phyloP scores from a whole-genome alignment of 2,888 invertebrate species.

The Leucophora obtusa region DNA sequence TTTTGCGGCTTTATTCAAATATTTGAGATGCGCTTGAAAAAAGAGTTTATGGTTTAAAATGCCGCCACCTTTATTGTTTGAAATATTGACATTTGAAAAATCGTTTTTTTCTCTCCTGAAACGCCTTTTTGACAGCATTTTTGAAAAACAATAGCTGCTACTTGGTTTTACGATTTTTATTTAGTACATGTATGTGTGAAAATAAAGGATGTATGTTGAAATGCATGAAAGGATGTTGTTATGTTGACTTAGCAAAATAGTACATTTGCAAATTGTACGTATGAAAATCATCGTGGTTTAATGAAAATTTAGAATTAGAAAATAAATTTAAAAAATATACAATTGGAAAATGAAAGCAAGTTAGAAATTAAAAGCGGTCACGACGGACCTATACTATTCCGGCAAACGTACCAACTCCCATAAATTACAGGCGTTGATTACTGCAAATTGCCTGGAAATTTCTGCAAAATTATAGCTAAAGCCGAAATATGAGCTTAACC shows the following conservation, averaged over 20 bases:
- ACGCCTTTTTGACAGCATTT: slow-evolving; percentile 60
- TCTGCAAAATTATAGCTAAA: too few relatives aligned
- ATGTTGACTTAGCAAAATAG: not conserved
- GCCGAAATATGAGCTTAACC: too few relatives aligned
- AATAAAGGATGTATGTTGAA: slow-evolving; percentile 36
- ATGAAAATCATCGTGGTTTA: not conserved
- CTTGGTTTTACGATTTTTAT: slow-evolving; percentile 36
- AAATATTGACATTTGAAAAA: slow-evolving; percentile 65
- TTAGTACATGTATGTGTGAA: slow-evolving; percentile 59
- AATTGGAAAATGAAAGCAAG: not conserved
- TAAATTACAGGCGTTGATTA: too few relatives aligned
- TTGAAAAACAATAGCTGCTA: slow-evolving; percentile 33
- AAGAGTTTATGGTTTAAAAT: slow-evolving; percentile 50
- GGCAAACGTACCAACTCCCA: too few relatives aligned
- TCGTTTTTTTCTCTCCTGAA: slow-evolving; percentile 58
- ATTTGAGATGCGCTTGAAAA: slow-evolving; percentile 49
- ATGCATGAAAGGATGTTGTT: slow-evolving; percentile 44
- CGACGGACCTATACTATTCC: too few relatives aligned
- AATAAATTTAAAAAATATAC: not conserved
- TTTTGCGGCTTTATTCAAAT: slow-evolving; percentile 65
- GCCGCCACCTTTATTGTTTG: slow-evolving; percentile 56
- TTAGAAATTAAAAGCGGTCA: not conserved
- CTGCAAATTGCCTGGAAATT: too few relatives aligned
- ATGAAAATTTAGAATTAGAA: not conserved
- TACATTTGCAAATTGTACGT: slow-evolving; percentile 21